These are phyloP conservation scores for Antheraea assamensis DNA, from an alignment of 2,888 invertebrate genomes.

Conservation along the genomic window DNA sequence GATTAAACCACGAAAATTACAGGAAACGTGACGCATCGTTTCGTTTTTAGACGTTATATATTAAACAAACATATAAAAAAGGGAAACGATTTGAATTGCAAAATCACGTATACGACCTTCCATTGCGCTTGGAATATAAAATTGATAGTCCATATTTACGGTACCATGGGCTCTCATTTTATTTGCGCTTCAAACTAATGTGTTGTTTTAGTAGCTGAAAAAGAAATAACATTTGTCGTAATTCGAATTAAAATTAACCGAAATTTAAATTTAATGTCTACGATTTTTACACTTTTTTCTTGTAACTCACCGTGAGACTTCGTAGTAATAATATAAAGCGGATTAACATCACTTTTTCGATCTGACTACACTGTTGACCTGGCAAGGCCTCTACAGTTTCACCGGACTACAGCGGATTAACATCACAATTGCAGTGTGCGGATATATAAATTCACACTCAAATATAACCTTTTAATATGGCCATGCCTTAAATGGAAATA, in stretches of 20 bases:
- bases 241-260: neutral
- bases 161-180: conserved; percentile 9
- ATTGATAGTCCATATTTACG: neutral
- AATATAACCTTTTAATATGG: no score
- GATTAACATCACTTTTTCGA: no score
- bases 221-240: neutral
- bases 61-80: conserved; percentile 9
- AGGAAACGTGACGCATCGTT: neutral
- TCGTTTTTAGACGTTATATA: neutral
- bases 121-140: conserved; percentile 9
- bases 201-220: neutral
- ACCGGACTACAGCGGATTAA: no score
- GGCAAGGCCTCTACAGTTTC: no score
- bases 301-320: neutral
- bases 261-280: neutral
- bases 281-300: neutral
- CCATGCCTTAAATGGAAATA: no score
- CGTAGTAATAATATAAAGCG: no score
- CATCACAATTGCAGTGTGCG: no score
- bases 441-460: no score
- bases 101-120: conserved; percentile 11
- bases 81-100: conserved; percentile 19
- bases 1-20: neutral
- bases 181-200: neutral
- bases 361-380: no score